These are phyloP conservation scores for Cryptotermes secundus DNA, from an alignment of 1,140 invertebrate genomes.

Conservation along the genomic window DNA sequence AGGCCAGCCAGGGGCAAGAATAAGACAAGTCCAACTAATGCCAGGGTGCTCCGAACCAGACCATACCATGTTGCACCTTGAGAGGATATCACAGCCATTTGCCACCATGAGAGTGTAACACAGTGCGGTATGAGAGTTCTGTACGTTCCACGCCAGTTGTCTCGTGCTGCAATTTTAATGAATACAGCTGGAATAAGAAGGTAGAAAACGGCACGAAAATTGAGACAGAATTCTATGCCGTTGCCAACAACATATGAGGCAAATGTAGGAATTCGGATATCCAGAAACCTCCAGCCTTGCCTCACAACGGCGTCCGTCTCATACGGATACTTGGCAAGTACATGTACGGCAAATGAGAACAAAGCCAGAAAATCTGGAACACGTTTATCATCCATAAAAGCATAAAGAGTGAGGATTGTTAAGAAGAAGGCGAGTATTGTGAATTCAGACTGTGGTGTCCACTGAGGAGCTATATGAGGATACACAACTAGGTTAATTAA, in stretches of 20 bases:
- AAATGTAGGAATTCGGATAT: constrained; percentile 76
- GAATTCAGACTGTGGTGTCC: constrained; percentile 80
- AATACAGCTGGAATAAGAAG: constrained; percentile 73
- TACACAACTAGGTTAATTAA: constrained; percentile 73
- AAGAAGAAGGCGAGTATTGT: constrained; percentile 69
- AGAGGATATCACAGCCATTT: constrained; percentile 75
- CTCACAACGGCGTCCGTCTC: constrained; percentile 77
- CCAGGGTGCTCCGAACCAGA: constrained; percentile 70
- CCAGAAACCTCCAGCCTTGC: constrained; percentile 75
- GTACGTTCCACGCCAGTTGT: constrained; percentile 76
- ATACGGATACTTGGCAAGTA: constrained; percentile 81
- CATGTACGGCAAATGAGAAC: constrained; percentile 76
- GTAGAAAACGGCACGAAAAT: constrained; percentile 75
- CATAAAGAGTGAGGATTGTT: constrained; percentile 71
- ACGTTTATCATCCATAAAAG: constrained; percentile 63
- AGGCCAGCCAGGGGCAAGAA: constrained; percentile 77
- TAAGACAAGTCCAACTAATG: constrained; percentile 71
- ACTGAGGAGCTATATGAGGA: constrained; percentile 71
- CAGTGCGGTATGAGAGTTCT: constrained; percentile 78
- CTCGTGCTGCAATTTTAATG: constrained; percentile 66
- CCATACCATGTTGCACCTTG: constrained; percentile 73
- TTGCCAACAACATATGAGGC: constrained; percentile 73
- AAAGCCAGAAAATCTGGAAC: constrained; percentile 70
- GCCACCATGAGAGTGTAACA: constrained; percentile 83
- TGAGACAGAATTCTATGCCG: constrained; percentile 82